Conservation (phyloP, 1,140 invertebrate species). For the Hyles euphorbiae region DNA sequence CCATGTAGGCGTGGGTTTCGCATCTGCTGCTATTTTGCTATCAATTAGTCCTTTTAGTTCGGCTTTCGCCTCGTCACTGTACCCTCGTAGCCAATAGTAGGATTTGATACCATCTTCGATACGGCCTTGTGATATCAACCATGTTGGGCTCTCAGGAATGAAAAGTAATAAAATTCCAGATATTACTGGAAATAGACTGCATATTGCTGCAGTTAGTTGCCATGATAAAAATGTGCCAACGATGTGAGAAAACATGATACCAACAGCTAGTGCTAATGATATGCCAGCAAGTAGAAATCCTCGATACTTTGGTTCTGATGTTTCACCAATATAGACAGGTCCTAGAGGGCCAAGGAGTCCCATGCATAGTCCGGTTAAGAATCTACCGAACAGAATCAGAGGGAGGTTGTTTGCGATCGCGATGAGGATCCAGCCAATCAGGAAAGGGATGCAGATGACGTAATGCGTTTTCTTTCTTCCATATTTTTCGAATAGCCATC, state of each 20-base stretch:
- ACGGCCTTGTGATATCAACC: conserved; percentile 77
- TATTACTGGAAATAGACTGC: conserved; percentile 70
- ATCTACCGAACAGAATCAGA: conserved; percentile 79
- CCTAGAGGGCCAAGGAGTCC: conserved; percentile 72
- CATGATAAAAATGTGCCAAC: conserved; percentile 79
- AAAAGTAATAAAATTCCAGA: conserved; percentile 68
- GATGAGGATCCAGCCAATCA: conserved; percentile 82
- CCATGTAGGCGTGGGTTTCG: conserved; percentile 42
- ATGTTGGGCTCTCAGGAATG: conserved; percentile 84
- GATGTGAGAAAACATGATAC: conserved; percentile 75
- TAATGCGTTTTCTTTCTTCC: conserved; percentile 80
- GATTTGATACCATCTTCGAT: conserved; percentile 69
- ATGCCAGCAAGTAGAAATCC: conserved; percentile 76
- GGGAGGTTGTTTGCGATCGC: conserved; percentile 68
- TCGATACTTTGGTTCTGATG: conserved; percentile 74
- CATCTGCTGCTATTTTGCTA: conserved; percentile 52
- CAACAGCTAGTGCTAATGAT: conserved; percentile 75
- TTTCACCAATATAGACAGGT: conserved; percentile 78
- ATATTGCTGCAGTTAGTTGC: conserved; percentile 76
- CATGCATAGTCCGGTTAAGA: conserved; percentile 79
- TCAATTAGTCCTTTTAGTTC: conserved; percentile 71
- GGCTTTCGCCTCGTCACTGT: conserved; percentile 60
- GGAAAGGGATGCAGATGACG: conserved; percentile 77
- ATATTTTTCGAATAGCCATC: conserved; percentile 79
- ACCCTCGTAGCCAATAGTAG: conserved; percentile 75